phyloP scores from a whole-genome alignment of 2,797 vertebrate species.

The Gymnothorax javanicus region DNA sequence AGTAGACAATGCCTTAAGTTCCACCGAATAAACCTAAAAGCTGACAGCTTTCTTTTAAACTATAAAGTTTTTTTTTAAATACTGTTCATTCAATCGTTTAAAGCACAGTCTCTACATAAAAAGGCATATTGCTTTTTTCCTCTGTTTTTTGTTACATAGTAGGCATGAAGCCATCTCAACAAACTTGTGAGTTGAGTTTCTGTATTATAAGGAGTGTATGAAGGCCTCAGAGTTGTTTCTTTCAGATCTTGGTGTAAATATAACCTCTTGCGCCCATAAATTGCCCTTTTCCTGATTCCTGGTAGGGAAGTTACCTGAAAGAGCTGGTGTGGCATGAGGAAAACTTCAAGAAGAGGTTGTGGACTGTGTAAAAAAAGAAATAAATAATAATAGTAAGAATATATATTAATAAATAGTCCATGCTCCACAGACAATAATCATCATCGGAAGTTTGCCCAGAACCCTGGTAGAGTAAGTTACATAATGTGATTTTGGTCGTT shows the following conservation, averaged over 20 bases:
- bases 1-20: conserved; percentile 17
- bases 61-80: background rate
- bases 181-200: conserved; percentile 17
- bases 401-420: background rate
- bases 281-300: conserved; percentile 37
- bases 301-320: conserved; percentile 47
- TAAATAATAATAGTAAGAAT: too few species aligned
- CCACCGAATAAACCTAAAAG: conserved; percentile 15
- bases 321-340: conserved; percentile 26
- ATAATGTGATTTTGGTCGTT: conserved; percentile 8
- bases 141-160: conserved; percentile 27
- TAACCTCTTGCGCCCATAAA: conserved; percentile 5
- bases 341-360: conserved; percentile 16
- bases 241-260: conserved; percentile 31
- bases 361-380: conserved; percentile 4
- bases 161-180: conserved; percentile 33
- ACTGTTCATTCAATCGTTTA: background rate
- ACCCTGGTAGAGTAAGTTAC: background rate
- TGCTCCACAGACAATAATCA: conserved; percentile 22
- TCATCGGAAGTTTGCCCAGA: conserved; percentile 10
- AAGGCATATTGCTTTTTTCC: conserved; percentile 42
- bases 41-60: background rate
- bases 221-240: conserved; percentile 46
- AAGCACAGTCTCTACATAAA: conserved; percentile 37
- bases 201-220: conserved; percentile 34